Base-by-base conservation (phyloP, 2,113 vertebrate genomes). In the Octodon degus region DNA sequence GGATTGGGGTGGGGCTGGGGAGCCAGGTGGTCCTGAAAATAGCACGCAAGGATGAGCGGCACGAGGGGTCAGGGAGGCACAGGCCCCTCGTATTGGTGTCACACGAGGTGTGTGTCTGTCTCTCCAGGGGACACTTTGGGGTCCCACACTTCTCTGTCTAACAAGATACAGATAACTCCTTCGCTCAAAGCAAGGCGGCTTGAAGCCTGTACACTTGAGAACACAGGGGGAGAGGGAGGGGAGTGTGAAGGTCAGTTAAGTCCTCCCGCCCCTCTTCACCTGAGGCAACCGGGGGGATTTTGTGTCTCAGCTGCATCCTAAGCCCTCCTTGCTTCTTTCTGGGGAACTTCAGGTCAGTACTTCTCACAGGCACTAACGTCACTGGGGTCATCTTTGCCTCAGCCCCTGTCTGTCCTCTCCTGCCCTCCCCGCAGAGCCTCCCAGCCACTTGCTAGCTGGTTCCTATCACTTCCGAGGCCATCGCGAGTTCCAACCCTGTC, bases 1-100 rank as follows among this genome's bases (percentile, higher is more conserved):
- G 62, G 30, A 14, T 10, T 2, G 2, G 14, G 30, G n/a, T 68
- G 32, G 67, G 67, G 67, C 14, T 34, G 62, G 43, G 76, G 0
- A n/a, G 63, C 12, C 27, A 43, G 40, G 22, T 0, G 17, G 22
- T 60, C 30, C 17, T n/a, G 17, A 10, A 32, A 27, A 32, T 13
- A 60, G 53, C 2, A 0, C 3, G n/a, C 24, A 2, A 32, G 47
- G 68, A 68, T 9, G 11, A 1, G 0, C 0, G 0, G 5, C 80
- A 17, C 8, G 25, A 12, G 32, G 43, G 74, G 50, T 62, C 68
- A n/a, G 8, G 40, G 34, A 32, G 32, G 4, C 32, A 1, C 32
- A 88, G 86, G 13, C 7, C 32, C 2, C 40, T 5, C 0, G 1
- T 1, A 10, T 13, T 10, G 7, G 50, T 7, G 1, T 8, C 7